A percentile compares a stretch with the other conserved stretches of the same genome.
Conservation (phyloP, 1,140 invertebrate genomes). For the Thaumatotibia leucotreta region DNA sequence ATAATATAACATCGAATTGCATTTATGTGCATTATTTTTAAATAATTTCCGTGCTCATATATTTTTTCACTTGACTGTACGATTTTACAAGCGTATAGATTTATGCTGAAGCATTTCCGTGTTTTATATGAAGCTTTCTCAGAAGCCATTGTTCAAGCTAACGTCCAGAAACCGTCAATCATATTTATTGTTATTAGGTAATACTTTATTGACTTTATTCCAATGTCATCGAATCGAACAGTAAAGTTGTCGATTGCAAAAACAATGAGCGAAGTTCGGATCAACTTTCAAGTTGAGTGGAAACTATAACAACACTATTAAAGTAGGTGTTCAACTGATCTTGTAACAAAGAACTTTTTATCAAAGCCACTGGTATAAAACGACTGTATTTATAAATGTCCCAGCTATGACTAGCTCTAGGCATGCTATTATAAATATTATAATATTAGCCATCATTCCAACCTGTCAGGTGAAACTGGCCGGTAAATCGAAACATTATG, state of each 20-base stretch:
- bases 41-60: too few species aligned
- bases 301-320: conserved; percentile 29
- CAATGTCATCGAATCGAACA: conserved; percentile 6
- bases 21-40: too few species aligned
- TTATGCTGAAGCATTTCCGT: neutral
- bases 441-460: neutral
- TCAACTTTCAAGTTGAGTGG: conserved; percentile 4
- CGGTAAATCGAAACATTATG: conserved; percentile 30
- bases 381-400: conserved; percentile 17
- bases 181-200: neutral
- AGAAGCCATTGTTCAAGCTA: neutral
- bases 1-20: too few species aligned
- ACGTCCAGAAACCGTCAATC: neutral
- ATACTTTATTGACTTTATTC: conserved; percentile 2
- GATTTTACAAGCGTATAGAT: neutral
- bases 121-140: neutral
- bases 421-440: neutral
- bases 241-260: conserved; percentile 12
- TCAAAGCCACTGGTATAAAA: conserved; percentile 33
- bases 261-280: conserved; percentile 8
- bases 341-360: conserved; percentile 44
- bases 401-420: neutral
- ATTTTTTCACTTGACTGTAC: neutral
- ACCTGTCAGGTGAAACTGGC: conserved; percentile 20
- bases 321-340: conserved; percentile 34